These are phyloP conservation scores for Myotis myotis DNA, from an alignment of 2,797 vertebrate species.

Conservation along the genomic window DNA sequence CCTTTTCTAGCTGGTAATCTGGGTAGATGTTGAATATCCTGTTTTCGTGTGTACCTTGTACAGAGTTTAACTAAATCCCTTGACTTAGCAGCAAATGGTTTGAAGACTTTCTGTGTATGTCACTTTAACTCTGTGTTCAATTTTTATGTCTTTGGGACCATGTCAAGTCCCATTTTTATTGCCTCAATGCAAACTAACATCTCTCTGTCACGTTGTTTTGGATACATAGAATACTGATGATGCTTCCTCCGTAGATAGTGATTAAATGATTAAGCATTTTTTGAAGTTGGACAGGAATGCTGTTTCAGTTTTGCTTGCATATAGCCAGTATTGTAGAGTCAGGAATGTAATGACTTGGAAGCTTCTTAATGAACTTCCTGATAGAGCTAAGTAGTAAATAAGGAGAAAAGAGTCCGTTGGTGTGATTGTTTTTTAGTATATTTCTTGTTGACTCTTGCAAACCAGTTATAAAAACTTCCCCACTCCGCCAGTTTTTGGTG, in stretches of 20 bases:
- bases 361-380: conserved; percentile 32
- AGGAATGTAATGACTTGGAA: conserved; percentile 44
- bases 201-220: conserved; percentile 33
- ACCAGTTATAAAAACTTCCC: conserved; percentile 16
- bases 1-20: conserved; percentile 55
- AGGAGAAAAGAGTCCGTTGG: conserved; percentile 19
- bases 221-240: neutral
- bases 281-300: conserved; percentile 18
- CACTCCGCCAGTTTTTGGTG: neutral
- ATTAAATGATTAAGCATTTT: conserved; percentile 41
- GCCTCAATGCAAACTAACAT: neutral
- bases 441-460: conserved; percentile 49
- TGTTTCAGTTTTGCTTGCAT: conserved; percentile 29
- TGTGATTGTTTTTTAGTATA: neutral
- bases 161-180: conserved; percentile 49
- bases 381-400: conserved; percentile 34
- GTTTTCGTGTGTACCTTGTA: conserved; percentile 55
- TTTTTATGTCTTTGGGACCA: conserved; percentile 50
- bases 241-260: neutral
- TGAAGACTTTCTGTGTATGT: conserved; percentile 33
- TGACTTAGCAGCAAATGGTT: conserved; percentile 18
- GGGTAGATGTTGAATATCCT: conserved; percentile 40
- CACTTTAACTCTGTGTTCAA: conserved; percentile 50
- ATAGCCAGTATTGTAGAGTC: neutral
- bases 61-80: conserved; percentile 44